Base-by-base conservation (phyloP, 2,797 vertebrate species). In the Coccyzus lansbergi region DNA sequence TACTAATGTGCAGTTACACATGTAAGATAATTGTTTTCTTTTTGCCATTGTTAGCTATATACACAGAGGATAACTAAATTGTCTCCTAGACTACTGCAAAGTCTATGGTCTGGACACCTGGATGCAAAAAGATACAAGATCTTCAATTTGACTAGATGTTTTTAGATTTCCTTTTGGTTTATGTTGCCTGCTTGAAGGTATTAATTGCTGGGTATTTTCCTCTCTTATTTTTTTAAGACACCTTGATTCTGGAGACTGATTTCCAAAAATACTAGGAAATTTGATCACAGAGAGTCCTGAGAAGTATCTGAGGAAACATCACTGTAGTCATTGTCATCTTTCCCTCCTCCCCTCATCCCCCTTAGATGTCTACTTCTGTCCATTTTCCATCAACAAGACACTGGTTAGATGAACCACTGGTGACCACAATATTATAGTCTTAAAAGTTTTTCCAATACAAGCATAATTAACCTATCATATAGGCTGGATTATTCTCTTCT, bases 21-120 rank as follows among this genome's bases (percentile, higher is more conserved):
- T 16, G 38, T 21, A 84, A 65, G 4, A 80, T 18, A 64, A 34
- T 22, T 55, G 4, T 83, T 59, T 21, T n/a, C 9, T 5, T 36
- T 48, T 7, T 77, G 28, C 21, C 59, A 5, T 4, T 85, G 29
- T 59, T 34, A 55, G 4, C 18, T 1, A 2, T 36, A 33, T 7
- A 24, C 6, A 15, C 6, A 22, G n/a, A 60, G 4, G 56, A 36
- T 19, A 53, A 4, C 22, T 40, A 28, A 64, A 79, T 31, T 15
- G 13, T 33, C 38, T 42, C 70, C n/a, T n/a, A n/a, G n/a, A n/a
- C n/a, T n/a, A n/a, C n/a, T n/a, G n/a, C 44, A 31, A 42, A 36
- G 9, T 29, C 21, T 22, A 4, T 10, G 8, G 31, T 48, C 21
- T 52, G 16, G 5, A 7, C 0, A 0, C 19, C 11, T 65, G 15